Evolutionary conservation across 2,797 vertebrate species (phyloP).

Genomic region (Adrianichthys oophorus): DNA sequence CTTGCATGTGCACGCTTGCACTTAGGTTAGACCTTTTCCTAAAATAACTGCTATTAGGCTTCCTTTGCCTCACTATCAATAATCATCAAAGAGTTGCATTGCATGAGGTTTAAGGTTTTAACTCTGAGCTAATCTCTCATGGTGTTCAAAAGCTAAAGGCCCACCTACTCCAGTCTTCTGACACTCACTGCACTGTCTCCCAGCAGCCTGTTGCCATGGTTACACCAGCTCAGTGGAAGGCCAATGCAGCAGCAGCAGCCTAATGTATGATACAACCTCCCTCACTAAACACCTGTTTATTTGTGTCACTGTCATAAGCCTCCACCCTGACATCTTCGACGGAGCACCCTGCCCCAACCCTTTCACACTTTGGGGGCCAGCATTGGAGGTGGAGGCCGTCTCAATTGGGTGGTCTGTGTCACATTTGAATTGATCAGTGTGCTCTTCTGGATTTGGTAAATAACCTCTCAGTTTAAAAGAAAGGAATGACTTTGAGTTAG

Average conservation of each 20-base stretch:
- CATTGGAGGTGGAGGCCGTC: constrained; percentile 5
- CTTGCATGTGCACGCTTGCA: constrained; percentile 45
- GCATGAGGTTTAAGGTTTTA: constrained; percentile 54
- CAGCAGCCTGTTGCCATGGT: constrained; percentile 81
- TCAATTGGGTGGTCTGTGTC: constrained; percentile 25
- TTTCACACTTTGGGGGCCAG: constrained; percentile 20
- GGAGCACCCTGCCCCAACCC: constrained; percentile 17
- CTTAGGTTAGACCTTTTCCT: constrained; percentile 36
- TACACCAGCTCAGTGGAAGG: constrained; percentile 71
- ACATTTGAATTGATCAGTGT: constrained; percentile 15
- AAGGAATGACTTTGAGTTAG: constrained; percentile 18
- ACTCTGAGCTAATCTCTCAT: constrained; percentile 70
- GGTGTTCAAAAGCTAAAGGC: constrained; percentile 73
- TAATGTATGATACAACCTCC: constrained; percentile 62
- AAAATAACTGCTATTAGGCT: constrained; percentile 24
- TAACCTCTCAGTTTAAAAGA: not conserved
- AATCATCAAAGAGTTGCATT: constrained; percentile 34
- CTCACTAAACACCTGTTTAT: constrained; percentile 61
- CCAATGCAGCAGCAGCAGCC: constrained; percentile 61
- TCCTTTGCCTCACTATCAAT: constrained; percentile 51
- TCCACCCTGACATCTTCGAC: constrained; percentile 38
- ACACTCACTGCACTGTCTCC: constrained; percentile 63
- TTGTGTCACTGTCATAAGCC: constrained; percentile 64
- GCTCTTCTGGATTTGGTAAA: constrained; percentile 1
- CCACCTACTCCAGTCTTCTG: constrained; percentile 64